A percentile compares a stretch with the other conserved stretches of the same genome.
phyloP scores from a whole-genome alignment of 2,113 vertebrate genomes.

The Willisornis vidua region DNA sequence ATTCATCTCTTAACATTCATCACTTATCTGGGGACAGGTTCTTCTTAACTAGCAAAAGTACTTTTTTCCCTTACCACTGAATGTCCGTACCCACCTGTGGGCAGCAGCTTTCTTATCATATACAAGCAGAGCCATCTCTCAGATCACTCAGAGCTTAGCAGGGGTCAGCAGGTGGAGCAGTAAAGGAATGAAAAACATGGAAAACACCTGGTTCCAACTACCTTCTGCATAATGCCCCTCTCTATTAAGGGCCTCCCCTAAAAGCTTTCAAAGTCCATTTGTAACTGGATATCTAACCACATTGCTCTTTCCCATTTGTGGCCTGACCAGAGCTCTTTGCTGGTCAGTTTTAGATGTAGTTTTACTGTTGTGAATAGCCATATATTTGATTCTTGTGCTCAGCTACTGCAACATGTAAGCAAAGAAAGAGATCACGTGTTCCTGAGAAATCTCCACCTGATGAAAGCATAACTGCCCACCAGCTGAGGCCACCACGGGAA shows the following conservation, averaged over 20 bases:
- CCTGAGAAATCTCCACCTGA: not conserved
- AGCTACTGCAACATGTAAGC: not conserved
- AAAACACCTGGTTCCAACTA: not conserved
- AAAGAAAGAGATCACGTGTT: not conserved
- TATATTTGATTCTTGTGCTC: not conserved
- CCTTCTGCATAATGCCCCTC: not conserved
- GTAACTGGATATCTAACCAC: not conserved
- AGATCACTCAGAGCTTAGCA: not conserved
- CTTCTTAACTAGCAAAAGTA: not conserved
- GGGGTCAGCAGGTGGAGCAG: not conserved
- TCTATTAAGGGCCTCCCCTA: not conserved
- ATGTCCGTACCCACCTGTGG: not conserved
- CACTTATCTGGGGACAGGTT: not conserved
- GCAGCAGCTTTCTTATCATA: not conserved
- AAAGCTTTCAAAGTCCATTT: not conserved
- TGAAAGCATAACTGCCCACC: not conserved
- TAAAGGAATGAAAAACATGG: not conserved
- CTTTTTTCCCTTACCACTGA: not conserved
- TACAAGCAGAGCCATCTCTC: not conserved
- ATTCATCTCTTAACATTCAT: not conserved
- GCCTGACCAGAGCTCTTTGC: not conserved
- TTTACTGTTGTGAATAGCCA: not conserved
- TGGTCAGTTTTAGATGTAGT: not conserved
- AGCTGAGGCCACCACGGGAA: not conserved
- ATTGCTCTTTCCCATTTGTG: not conserved